Conservation (phyloP, 2,888 invertebrate genomes). For the Trisateles emortualis region DNA sequence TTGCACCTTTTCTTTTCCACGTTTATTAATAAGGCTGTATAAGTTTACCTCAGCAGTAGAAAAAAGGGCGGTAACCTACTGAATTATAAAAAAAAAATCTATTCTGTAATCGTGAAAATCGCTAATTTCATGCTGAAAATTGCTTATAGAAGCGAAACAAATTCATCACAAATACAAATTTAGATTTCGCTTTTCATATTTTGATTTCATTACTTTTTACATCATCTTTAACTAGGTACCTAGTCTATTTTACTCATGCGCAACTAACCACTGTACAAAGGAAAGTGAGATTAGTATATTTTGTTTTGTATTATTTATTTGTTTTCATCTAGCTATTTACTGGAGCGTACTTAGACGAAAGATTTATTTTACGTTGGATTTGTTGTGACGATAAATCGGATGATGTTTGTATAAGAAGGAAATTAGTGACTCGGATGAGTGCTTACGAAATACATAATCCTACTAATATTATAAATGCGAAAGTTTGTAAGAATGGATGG, state of each 20-base stretch:
- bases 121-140: neutral
- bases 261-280: slow-evolving; percentile 28
- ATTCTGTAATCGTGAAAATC: neutral
- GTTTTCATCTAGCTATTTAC: slow-evolving; percentile 13
- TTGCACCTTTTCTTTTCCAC: too few species aligned
- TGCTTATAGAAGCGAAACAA: neutral
- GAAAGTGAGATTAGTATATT: slow-evolving; percentile 38
- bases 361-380: neutral
- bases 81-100: too few species aligned
- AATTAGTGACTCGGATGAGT: neutral
- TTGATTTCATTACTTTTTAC: neutral
- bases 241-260: slow-evolving; percentile 39
- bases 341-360: slow-evolving; percentile 4
- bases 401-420: neutral
- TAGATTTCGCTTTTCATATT: slow-evolving; percentile 1
- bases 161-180: neutral
- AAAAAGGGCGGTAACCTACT: too few species aligned
- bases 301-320: slow-evolving; percentile 9
- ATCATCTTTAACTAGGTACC: neutral
- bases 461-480: too few species aligned
- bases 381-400: neutral
- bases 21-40: too few species aligned
- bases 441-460: neutral
- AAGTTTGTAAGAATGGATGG: too few species aligned
- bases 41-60: too few species aligned